These are phyloP conservation scores for Gobio gobio DNA, from an alignment of 2,113 vertebrate species.

Conservation along the genomic window DNA sequence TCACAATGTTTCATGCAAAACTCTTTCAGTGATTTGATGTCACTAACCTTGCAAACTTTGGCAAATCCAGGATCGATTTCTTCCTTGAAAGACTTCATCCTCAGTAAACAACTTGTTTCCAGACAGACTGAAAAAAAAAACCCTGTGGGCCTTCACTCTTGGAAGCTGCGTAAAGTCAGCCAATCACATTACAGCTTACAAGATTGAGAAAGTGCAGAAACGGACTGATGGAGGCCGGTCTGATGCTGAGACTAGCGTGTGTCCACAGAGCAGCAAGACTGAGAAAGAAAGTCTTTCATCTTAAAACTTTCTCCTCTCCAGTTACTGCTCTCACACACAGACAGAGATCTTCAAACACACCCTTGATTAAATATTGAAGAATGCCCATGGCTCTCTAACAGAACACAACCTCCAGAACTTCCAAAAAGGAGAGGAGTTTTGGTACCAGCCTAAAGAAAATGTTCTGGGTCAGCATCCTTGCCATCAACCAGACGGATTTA, in stretches of 20 bases:
- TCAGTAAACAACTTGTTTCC: not conserved
- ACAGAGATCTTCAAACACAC: slow-evolving; percentile 73
- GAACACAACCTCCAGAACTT: slow-evolving; percentile 37
- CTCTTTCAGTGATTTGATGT: not conserved
- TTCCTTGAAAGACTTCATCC: not conserved
- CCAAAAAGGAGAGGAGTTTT: not conserved
- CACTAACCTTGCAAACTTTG: not conserved
- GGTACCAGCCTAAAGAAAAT: too few species aligned
- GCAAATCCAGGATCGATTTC: not conserved
- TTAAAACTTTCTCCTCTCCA: slow-evolving; percentile 38
- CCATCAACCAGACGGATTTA: too few species aligned
- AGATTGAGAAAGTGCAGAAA: not conserved
- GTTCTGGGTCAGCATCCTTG: too few species aligned
- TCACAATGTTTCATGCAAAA: not conserved
- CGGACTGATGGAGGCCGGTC: not conserved
- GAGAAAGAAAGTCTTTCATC: slow-evolving; percentile 68
- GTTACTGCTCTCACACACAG: slow-evolving; percentile 61
- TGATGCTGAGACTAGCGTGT: not conserved
- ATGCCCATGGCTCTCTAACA: slow-evolving; percentile 61
- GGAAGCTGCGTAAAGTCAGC: not conserved
- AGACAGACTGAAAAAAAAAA: not conserved
- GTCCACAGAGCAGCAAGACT: slow-evolving; percentile 1
- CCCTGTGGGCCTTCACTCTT: not conserved
- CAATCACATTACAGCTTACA: not conserved
- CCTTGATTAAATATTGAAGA: slow-evolving; percentile 79